These are phyloP conservation scores for Bombus sibiricus DNA, from an alignment of 1,140 invertebrate genomes.

Conservation along the genomic window DNA sequence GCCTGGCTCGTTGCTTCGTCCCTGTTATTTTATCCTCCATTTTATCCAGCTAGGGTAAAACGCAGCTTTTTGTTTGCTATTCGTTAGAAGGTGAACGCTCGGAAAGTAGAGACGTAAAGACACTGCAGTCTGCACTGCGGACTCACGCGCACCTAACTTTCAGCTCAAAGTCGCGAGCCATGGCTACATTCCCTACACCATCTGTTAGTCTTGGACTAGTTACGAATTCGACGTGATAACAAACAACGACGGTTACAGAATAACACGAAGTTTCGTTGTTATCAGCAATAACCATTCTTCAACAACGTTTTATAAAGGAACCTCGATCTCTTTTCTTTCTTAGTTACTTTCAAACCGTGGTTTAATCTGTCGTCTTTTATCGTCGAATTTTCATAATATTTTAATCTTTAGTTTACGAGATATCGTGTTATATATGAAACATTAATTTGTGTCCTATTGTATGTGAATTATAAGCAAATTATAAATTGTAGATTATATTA, in stretches of 20 bases:
- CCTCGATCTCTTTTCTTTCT: neutral
- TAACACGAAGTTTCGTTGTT: neutral
- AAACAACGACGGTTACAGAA: slow-evolving; percentile 20
- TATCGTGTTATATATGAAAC: too few species aligned
- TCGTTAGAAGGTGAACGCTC: slow-evolving; percentile 48
- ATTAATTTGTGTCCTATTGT: too few species aligned
- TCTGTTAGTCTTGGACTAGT: slow-evolving; percentile 41
- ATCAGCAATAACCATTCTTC: neutral
- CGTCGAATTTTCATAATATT: neutral
- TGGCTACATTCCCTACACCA: neutral
- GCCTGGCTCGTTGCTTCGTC: neutral
- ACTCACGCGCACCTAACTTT: slow-evolving; percentile 63
- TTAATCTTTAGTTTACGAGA: too few species aligned
- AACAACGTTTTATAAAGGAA: neutral
- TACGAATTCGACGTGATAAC: slow-evolving; percentile 31
- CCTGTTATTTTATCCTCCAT: neutral
- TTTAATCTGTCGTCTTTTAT: neutral
- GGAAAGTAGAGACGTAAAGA: slow-evolving; percentile 50
- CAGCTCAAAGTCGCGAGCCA: slow-evolving; percentile 22
- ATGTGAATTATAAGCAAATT: too few species aligned
- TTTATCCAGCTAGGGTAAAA: neutral
- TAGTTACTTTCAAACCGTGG: neutral
- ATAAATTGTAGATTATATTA: too few species aligned
- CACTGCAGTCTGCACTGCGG: slow-evolving; percentile 75
- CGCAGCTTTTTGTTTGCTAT: slow-evolving; percentile 16